Conservation (phyloP, 2,113 vertebrate species). For the Xiphophorus maculatus region DNA sequence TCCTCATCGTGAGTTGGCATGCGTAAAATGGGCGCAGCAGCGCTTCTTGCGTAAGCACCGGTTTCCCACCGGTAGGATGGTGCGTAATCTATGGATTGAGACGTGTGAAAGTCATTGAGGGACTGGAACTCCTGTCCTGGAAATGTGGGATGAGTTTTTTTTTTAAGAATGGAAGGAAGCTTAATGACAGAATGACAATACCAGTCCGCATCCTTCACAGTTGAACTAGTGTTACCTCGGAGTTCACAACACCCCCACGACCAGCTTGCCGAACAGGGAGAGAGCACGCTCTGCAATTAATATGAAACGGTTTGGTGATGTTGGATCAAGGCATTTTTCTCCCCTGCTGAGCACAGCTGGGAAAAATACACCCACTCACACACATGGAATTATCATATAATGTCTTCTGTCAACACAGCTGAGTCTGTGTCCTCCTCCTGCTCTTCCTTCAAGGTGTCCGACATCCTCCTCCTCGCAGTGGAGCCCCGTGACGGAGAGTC, state of each 20-base stretch:
- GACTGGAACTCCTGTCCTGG: slow-evolving; percentile 62
- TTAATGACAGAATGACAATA: slow-evolving; percentile 63
- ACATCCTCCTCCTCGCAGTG: slow-evolving; percentile 67
- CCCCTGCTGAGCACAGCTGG: slow-evolving; percentile 69
- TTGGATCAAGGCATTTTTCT: slow-evolving; percentile 50
- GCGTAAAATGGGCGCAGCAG: slow-evolving; percentile 25
- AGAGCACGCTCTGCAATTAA: slow-evolving; percentile 57
- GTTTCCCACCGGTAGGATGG: slow-evolving; percentile 45
- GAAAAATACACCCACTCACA: slow-evolving; percentile 41
- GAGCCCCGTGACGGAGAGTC: slow-evolving; percentile 64
- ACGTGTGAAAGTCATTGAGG: slow-evolving; percentile 50
- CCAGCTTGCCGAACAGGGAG: slow-evolving; percentile 33
- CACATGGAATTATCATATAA: slow-evolving; percentile 55
- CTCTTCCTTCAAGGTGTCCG: slow-evolving; percentile 73
- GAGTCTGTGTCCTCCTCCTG: slow-evolving; percentile 59
- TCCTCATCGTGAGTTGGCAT: neutral
- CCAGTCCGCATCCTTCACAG: slow-evolving; percentile 63
- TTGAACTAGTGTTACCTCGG: slow-evolving; percentile 55
- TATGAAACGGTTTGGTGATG: slow-evolving; percentile 45
- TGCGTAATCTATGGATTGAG: slow-evolving; percentile 67
- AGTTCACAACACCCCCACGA: slow-evolving; percentile 54
- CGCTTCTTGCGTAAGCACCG: slow-evolving; percentile 9
- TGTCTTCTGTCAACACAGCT: slow-evolving; percentile 77
- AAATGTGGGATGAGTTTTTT: slow-evolving; percentile 69
- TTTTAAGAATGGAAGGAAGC: slow-evolving; percentile 75